Evolutionary conservation across 2,797 vertebrate genomes (phyloP).

Genomic region (Danio albolineatus): DNA sequence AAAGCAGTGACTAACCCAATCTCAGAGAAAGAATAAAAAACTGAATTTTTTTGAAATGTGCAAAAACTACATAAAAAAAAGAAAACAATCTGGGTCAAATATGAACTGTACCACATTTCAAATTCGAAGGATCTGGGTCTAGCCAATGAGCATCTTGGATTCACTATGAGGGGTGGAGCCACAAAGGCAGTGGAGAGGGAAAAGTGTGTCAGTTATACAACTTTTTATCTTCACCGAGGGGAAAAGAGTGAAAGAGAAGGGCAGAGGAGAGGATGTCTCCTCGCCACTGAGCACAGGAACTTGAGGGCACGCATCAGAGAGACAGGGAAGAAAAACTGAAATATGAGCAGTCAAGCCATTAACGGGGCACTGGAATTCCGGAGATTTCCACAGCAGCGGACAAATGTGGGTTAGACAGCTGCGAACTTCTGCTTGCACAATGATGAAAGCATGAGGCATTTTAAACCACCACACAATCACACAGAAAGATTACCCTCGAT

Average conservation of each 20-base stretch:
- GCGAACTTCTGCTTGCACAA: slow-evolving; percentile 10
- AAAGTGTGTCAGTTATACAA: slow-evolving; percentile 82
- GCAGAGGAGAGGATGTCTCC: slow-evolving; percentile 13
- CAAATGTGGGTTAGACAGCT: slow-evolving; percentile 12
- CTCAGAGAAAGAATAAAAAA: slow-evolving; percentile 25
- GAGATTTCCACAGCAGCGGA: slow-evolving; percentile 16
- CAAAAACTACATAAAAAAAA: neutral
- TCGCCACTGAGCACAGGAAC: slow-evolving; percentile 9
- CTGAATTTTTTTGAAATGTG: slow-evolving; percentile 31
- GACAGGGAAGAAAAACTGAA: neutral
- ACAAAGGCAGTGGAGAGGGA: slow-evolving; percentile 11
- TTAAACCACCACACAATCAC: neutral
- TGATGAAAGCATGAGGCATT: neutral
- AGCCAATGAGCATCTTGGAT: slow-evolving; percentile 67
- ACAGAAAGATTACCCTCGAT: neutral
- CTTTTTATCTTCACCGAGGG: slow-evolving; percentile 40
- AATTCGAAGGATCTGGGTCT: slow-evolving; percentile 62
- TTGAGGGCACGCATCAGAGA: slow-evolving; percentile 16
- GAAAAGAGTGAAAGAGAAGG: slow-evolving; percentile 22
- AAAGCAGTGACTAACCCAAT: slow-evolving; percentile 53
- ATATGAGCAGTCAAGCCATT: slow-evolving; percentile 3
- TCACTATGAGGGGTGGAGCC: slow-evolving; percentile 55
- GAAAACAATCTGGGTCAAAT: slow-evolving; percentile 71
- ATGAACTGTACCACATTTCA: slow-evolving; percentile 75
- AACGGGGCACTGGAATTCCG: slow-evolving; percentile 6